phyloP scores from a whole-genome alignment of 2,797 vertebrate species.

The Typhlichthys subterraneus region DNA sequence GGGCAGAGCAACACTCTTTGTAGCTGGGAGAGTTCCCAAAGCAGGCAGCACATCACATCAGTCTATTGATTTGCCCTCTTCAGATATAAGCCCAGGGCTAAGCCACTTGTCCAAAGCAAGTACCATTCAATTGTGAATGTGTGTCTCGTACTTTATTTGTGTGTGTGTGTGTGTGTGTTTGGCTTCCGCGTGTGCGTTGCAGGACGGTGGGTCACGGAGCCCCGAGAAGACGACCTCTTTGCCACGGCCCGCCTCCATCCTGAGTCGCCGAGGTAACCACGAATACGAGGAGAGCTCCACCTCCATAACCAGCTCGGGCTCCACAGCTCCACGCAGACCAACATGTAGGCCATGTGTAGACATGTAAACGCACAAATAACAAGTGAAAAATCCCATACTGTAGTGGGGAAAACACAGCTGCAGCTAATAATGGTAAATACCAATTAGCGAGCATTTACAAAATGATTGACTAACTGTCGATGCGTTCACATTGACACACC shows the following conservation, averaged over 20 bases:
- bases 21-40: slow-evolving; percentile 5
- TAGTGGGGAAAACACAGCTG: too few species aligned
- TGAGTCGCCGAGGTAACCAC: slow-evolving; percentile 84
- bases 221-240: slow-evolving; percentile 92
- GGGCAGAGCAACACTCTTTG: neutral
- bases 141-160: neutral
- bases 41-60: too few species aligned
- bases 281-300: slow-evolving; percentile 94
- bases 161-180: slow-evolving; percentile 16
- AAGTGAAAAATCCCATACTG: too few species aligned
- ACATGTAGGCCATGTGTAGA: slow-evolving; percentile 81
- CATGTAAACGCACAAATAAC: too few species aligned
- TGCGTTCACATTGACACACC: too few species aligned
- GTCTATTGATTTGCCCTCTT: too few species aligned
- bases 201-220: slow-evolving; percentile 91
- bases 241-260: slow-evolving; percentile 87
- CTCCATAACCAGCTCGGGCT: slow-evolving; percentile 83
- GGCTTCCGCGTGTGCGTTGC: slow-evolving; percentile 31
- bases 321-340: slow-evolving; percentile 86
- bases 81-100: neutral
- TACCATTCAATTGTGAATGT: neutral
- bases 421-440: too few species aligned
- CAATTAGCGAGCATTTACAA: too few species aligned
- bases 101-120: neutral
- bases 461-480: too few species aligned